Conservation (phyloP, 2,888 invertebrate genomes). For the Dromius quadrimaculatus region DNA sequence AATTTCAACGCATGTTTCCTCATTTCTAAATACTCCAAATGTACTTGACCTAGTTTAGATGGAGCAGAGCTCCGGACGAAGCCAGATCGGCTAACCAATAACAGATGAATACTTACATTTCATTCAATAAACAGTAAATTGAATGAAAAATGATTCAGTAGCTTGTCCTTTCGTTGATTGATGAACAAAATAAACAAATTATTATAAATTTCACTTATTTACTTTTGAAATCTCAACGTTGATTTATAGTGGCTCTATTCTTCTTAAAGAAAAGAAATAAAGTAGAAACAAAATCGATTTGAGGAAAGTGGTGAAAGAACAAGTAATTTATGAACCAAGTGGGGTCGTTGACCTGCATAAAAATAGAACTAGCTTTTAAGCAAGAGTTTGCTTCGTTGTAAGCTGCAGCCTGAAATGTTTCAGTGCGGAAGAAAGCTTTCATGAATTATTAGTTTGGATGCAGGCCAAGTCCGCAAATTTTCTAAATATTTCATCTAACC, state of each 20-base stretch:
- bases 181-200: too few relatives aligned
- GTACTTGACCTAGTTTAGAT: too few relatives aligned
- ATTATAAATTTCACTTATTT: too few relatives aligned
- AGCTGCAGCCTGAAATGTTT: neutral
- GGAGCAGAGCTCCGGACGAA: too few relatives aligned
- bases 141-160: too few relatives aligned
- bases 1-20: too few relatives aligned
- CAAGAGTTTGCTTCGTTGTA: neutral
- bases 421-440: constrained; percentile 10
- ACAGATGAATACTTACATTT: too few relatives aligned
- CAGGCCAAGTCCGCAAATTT: constrained; percentile 15
- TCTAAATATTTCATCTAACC: constrained; percentile 22
- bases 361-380: neutral
- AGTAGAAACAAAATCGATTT: constrained; percentile 32
- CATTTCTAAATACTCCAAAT: too few relatives aligned
- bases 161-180: too few relatives aligned
- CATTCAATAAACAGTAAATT: too few relatives aligned
- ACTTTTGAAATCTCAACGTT: neutral
- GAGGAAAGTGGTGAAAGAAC: constrained; percentile 20
- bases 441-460: constrained; percentile 30
- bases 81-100: too few relatives aligned
- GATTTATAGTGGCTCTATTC: constrained; percentile 19
- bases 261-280: constrained; percentile 9
- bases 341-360: constrained; percentile 17
- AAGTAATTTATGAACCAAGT: constrained; percentile 23